Base-by-base conservation (phyloP, 1,140 invertebrate species). In the Centruroides sculpturatus region DNA sequence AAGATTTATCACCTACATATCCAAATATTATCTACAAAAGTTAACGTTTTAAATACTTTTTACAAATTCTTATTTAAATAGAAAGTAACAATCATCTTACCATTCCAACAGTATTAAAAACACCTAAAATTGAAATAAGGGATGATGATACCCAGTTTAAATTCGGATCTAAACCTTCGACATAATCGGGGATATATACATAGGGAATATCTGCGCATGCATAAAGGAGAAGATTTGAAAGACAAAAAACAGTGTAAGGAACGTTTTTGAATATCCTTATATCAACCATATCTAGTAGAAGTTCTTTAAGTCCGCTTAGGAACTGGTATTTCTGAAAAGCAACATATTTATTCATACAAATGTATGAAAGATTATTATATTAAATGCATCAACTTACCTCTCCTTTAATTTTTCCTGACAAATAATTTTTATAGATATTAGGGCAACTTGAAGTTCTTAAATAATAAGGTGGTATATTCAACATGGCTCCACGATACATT, bases 161-260 rank as follows among this genome's bases (percentile, higher is more conserved):
- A 13, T 84, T 41, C 41, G 8, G 47, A 5, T 84, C 73, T 82
- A 78, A 66, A 80, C 80, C 58, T 60, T 80, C 81, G 10, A 85
- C 85, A 69, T 85, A 80, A 71, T 89, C 86, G 12, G 84, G 81
- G 55, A 91, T 79, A 74, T 89, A 92, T 59, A 92, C 84, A 70
- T 92, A 91, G 35, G 87, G 86, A 47, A 90, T 86, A 73, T 91
- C 87, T 73, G 89, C 63, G 85, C 87, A 92, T 54, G 84, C 84
- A 75, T 91, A 89, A 51, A 92, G 76, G 4, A 90, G 76, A 70
- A 90, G 89, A 74, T 91, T 92, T 51, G 86, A 89, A 11, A 91
- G 71, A 9, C 85, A 82, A 74, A 90, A 89, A 46, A 89, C 72
- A n/a, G 86, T 72, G 73, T 87, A 90, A 52, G 80, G 79, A 1